Percentiles rank a stretch among this genome's conserved stretches.
Conservation (phyloP, 2,888 invertebrate species). For the Eudasyphora cyanicolor region DNA sequence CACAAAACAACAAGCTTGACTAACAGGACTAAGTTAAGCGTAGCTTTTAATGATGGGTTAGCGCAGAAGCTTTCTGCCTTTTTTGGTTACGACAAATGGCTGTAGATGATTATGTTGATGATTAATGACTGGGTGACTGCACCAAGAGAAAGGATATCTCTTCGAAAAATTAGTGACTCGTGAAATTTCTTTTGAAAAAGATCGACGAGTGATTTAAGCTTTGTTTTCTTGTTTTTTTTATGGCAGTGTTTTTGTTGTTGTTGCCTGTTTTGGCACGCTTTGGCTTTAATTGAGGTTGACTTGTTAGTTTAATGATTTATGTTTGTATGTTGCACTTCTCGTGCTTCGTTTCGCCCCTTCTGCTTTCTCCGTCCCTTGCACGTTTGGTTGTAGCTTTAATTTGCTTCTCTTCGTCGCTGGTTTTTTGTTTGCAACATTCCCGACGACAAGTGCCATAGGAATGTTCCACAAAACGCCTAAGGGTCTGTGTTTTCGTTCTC, state of each 20-base stretch:
- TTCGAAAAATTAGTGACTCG: too few species aligned
- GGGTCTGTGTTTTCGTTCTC: background rate
- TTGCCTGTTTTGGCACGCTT: constrained; percentile 28
- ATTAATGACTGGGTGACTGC: background rate
- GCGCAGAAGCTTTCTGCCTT: too few species aligned
- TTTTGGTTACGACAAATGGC: background rate
- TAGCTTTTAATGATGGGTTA: background rate
- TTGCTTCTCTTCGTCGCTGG: background rate
- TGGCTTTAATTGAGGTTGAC: constrained; percentile 18
- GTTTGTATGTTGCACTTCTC: background rate
- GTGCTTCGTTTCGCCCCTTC: too few species aligned
- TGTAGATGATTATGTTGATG: background rate
- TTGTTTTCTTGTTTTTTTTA: background rate
- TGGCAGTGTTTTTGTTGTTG: constrained; percentile 11
- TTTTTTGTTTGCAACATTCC: background rate
- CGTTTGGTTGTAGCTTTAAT: background rate
- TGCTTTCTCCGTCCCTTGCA: background rate
- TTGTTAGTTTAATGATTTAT: constrained; percentile 27
- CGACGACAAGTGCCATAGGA: constrained; percentile 2
- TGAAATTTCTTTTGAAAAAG: background rate
- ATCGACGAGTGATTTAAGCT: background rate
- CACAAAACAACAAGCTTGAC: background rate
- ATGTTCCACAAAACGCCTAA: background rate
- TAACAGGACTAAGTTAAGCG: constrained; percentile 5
- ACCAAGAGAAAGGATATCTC: background rate